Conservation (phyloP, 2,888 invertebrate species). For the Hipparchia sbordonii region DNA sequence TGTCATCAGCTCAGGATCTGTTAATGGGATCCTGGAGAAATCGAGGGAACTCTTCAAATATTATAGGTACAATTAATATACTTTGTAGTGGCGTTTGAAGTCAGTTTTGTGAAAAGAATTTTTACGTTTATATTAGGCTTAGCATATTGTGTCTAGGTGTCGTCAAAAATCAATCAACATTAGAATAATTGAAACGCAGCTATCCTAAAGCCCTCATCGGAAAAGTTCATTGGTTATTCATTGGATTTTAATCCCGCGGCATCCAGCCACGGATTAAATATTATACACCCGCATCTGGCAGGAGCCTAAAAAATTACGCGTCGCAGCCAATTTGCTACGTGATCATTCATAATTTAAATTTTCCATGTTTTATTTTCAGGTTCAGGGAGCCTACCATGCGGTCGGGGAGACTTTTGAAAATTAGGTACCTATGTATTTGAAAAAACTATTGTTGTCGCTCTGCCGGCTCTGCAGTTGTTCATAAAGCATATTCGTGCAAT, state of each 20-base stretch:
- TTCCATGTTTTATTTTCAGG: neutral
- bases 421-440: too few species aligned
- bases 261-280: neutral
- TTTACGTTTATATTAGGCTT: too few species aligned
- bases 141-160: too few species aligned
- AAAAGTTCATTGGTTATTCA: constrained; percentile 16
- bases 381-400: neutral
- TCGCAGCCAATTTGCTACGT: constrained; percentile 17
- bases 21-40: too few species aligned
- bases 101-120: too few species aligned
- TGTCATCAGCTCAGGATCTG: too few species aligned
- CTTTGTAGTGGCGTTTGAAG: too few species aligned
- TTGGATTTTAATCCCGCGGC: constrained; percentile 20
- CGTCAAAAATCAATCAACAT: neutral
- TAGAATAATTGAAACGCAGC: constrained; percentile 3
- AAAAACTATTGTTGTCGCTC: too few species aligned
- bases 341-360: constrained; percentile 12
- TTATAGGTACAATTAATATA: too few species aligned
- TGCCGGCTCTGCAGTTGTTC: too few species aligned
- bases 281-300: neutral
- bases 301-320: neutral
- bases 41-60: too few species aligned
- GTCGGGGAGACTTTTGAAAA: neutral
- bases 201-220: neutral
- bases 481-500: too few species aligned